Base-by-base conservation (phyloP, 1,140 invertebrate species). In the Macrocentrus cingulum region DNA sequence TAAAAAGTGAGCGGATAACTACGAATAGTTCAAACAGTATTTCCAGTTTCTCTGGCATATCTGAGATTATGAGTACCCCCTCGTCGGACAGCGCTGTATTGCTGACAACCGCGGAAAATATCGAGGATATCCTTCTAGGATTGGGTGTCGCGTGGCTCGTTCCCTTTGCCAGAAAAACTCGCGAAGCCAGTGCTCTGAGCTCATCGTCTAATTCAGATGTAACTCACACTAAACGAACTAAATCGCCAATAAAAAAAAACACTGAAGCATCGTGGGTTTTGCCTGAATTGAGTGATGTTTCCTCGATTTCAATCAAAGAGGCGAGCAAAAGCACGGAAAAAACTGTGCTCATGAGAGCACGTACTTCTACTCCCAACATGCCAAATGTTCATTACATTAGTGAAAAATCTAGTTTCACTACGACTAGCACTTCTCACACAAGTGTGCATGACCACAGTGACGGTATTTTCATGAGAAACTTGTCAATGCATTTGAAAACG, bases 61-160 rank as follows among this genome's bases (percentile, higher is more conserved):
- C 77, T 0, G 76, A 77, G 56, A 76, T 77, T 41, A 60, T 64
- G 1, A 72, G 66, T 34, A 69, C 68, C 5, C 68, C 70, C 1
- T 68, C 67, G 3, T 76, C 67, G 13, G 74, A 72, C 19, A 25
- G 62, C 9, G 60, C 68, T 18, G 70, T 67, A 29, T 71, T 68
- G 4, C n/a, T n/a, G n/a, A 71, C 70, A 2, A 66, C 85, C 46
- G 66, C 85, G 39, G 84, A 87, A 67, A 81, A 81, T 53, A 79
- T 79, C 60, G 82, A 81, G 63, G 67, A 51, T 5, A 84, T 82
- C 39, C 80, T 85, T 29, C 82, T 81, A 65, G 84, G 81, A 63
- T 76, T 85, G 18, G 85, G 83, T 8, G 82, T 86, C 69, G 82
- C 80, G 1, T 88, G 86, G 86, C 85, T 85, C 3, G 81, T 85